Evolutionary conservation across 2,888 invertebrate species (phyloP).

Genomic region (Sinohyriopsis cumingii): DNA sequence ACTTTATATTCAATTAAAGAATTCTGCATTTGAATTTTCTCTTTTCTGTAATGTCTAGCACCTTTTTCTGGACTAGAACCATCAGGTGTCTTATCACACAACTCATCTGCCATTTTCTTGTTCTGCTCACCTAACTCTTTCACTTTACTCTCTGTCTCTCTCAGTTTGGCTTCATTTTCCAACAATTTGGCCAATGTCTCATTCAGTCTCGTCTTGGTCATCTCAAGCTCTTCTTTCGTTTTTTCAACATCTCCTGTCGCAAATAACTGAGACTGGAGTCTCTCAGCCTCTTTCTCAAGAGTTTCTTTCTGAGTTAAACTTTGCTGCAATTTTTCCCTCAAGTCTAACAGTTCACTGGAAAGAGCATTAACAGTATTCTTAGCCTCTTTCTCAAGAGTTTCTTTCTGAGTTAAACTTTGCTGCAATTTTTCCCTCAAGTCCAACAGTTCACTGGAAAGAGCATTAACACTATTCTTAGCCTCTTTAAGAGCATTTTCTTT

Average conservation of each 20-base stretch:
- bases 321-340: not conserved
- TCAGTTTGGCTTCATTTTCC: constrained; percentile 8
- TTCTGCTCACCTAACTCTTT: constrained; percentile 31
- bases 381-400: constrained; percentile 4
- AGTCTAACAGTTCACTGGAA: not conserved
- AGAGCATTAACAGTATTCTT: constrained; percentile 11
- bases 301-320: not conserved
- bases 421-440: not conserved
- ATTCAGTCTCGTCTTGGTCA: constrained; percentile 1
- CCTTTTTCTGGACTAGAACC: constrained; percentile 35
- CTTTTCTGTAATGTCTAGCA: constrained; percentile 39
- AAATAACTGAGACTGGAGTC: not conserved
- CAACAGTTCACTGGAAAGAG: not conserved
- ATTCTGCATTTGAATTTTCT: constrained; percentile 49
- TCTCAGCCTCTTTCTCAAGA: constrained; percentile 10
- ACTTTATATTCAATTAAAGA: constrained; percentile 41
- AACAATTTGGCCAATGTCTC: constrained; percentile 6
- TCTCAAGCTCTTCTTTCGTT: not conserved
- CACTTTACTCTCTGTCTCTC: constrained; percentile 11
- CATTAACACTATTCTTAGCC: constrained; percentile 12
- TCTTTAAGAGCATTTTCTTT: constrained; percentile 6
- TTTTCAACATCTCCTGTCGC: constrained; percentile 1
- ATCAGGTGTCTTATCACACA: constrained; percentile 18
- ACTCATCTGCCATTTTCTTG: constrained; percentile 28
- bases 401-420: not conserved